Base-by-base conservation (phyloP, 2,888 invertebrate species). In the Erebia palarica region DNA sequence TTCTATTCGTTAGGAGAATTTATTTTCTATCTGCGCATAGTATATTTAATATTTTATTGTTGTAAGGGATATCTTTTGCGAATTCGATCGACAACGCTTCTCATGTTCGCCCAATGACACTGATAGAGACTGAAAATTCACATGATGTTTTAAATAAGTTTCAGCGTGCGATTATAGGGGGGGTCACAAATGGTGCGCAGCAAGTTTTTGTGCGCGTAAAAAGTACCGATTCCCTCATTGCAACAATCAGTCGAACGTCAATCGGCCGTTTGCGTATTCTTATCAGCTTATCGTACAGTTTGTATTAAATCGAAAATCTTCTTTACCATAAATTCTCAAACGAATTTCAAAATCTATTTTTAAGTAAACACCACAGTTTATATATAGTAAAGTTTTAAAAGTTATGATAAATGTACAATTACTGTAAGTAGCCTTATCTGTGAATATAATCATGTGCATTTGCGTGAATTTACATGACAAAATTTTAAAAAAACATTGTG, bases 1-100 rank as follows among this genome's bases (percentile, higher is more conserved):
- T 67, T 84, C 82, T 85, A 83, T 83, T 82, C 78, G 77, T 78
- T 80, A 79, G 80, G 80, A 81, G 79, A 81, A 80, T 82, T 84
- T 79, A 82, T 84, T 83, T 81, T 80, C 80, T 78, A 80, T 81
- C 81, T 81, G 75, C 78, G 75, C 80, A 79, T 82, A 81, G 80
- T 78, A 80, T 84, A 82, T 81, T 81, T 79, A 78, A 79, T 78
- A 78, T 82, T 82, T 79, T 78, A 78, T 76, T 74, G 75, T 76
- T 68, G 67, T 79, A 78, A 76, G 78, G 73, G 71, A 75, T 76
- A 74, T 75, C 69, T 70, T 64, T 13, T 55, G 67, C 49, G 61
- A 67, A 68, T 59, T 69, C 72, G 69, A 60, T 66, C 49, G 57
- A 67, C 57, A 60, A 53, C 66, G 72, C 65, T 72, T 42, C 63